Evolutionary conservation across 2,888 invertebrate genomes (phyloP), one percentile per base, ranked within the genome.

Genomic region (Rotaria magnacalcarata): DNA sequence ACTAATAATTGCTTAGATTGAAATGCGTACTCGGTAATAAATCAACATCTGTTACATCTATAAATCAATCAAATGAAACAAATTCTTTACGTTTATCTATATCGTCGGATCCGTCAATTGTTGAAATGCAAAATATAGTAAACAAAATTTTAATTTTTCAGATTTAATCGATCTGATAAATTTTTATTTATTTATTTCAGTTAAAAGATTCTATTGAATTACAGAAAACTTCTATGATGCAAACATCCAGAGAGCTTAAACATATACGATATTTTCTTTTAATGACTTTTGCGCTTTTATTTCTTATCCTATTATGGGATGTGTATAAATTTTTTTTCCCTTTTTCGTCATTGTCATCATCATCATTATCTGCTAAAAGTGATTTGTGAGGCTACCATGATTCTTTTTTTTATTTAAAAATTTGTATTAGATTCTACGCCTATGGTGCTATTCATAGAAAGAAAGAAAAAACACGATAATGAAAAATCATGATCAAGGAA

Each of bases 71-170:
- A 10, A 21, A 47, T n/a, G 80, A 80, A 11, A 47, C 4, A 4
- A 67, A 19, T 34, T 19, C 67, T 34, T 34, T 27, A 67, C 67
- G 67, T 19, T 41, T 34, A 67, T 16, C 16, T 34, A 41, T 11
- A 19, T 34, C 67, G 34, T 34, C 34, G 6, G 67, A 67, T 34
- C 10, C 34, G 16, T 67, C 67, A 6, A 34, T 47, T 24, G 41
- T 2, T 80, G 80, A 80, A n/a, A 80, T 80, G 80, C 80, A 80
- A n/a, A 80, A 47, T 24, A 80, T 47, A 47, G 80, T 80, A 80
- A 34, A 24, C 0, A n/a, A n/a, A 14, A 4, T 8, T 24, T 43
- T 24, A 50, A 5, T 75, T 67, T 14, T 11, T 60, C 60, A 14
- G 11, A 52, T 14, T 14, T 67, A 67, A 6, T 43, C n/a, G 24